These are phyloP conservation scores for Oryzias woworae DNA, from an alignment of 2,113 vertebrate species.

Conservation along the genomic window DNA sequence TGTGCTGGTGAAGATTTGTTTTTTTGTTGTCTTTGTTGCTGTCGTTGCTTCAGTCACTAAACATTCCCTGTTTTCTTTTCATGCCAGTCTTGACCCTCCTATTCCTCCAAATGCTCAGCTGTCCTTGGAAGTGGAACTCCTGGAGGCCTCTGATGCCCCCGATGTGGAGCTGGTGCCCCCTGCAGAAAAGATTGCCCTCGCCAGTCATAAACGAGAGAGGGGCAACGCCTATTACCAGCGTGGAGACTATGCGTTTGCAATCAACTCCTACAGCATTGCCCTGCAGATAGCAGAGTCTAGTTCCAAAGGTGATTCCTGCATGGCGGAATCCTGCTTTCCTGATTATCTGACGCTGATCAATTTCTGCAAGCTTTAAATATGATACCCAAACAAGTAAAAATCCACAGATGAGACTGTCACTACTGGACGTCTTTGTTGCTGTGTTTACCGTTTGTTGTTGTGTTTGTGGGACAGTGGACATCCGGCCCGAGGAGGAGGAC, in stretches of 20 bases:
- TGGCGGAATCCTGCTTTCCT: neutral
- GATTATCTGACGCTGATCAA: too few relatives aligned
- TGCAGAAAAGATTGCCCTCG: slow-evolving; percentile 80
- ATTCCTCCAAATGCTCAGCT: slow-evolving; percentile 81
- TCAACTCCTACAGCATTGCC: slow-evolving; percentile 92
- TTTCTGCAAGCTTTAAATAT: too few relatives aligned
- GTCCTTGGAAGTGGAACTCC: slow-evolving; percentile 85
- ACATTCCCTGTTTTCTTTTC: neutral
- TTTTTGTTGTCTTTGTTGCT: neutral
- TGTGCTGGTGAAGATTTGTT: too few relatives aligned
- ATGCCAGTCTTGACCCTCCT: slow-evolving; percentile 73
- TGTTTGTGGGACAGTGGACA: slow-evolving; percentile 80
- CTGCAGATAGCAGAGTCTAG: slow-evolving; percentile 87
- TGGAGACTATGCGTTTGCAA: slow-evolving; percentile 87
- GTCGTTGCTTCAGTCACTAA: neutral
- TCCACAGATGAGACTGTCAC: too few relatives aligned
- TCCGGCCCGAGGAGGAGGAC: slow-evolving; percentile 84
- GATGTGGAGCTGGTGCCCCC: slow-evolving; percentile 88
- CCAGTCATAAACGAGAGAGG: slow-evolving; percentile 85
- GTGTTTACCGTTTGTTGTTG: neutral
- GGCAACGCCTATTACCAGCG: slow-evolving; percentile 92
- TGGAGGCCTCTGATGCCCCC: slow-evolving; percentile 76
- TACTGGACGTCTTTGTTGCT: too few relatives aligned
- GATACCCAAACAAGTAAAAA: too few relatives aligned
- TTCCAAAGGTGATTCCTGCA: slow-evolving; percentile 84